Conservation (phyloP, 2,888 invertebrate genomes). For the Stenoptilia bipunctidactyla region DNA sequence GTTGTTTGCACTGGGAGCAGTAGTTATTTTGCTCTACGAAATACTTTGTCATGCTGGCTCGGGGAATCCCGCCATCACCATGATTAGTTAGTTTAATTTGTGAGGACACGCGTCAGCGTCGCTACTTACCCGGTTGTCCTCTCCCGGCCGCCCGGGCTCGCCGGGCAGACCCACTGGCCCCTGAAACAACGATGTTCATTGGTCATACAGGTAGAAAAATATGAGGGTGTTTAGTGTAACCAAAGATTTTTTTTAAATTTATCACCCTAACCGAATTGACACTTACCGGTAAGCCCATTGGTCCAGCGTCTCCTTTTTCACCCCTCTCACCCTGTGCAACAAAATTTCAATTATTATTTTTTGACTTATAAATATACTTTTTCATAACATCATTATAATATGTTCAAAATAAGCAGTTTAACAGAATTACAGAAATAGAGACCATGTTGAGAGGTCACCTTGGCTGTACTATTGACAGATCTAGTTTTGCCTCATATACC, state of each 20-base stretch:
- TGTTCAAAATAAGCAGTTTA: too few species aligned
- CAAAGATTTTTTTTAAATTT: too few species aligned
- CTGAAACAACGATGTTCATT: conserved; percentile 36
- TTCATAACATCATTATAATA: too few species aligned
- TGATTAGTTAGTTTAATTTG: not conserved
- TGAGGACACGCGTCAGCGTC: not conserved
- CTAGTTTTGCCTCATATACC: too few species aligned
- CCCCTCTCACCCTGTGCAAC: conserved; percentile 82
- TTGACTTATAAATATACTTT: too few species aligned
- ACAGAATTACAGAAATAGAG: too few species aligned
- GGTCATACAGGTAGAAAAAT: not conserved
- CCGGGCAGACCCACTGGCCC: conserved; percentile 87
- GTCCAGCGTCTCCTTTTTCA: conserved; percentile 87
- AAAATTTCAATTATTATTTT: not conserved
- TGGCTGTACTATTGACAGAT: too few species aligned
- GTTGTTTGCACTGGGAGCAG: too few species aligned
- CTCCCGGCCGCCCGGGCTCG: conserved; percentile 80
- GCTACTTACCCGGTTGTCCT: conserved; percentile 83
- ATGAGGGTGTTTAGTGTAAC: too few species aligned
- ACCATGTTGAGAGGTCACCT: too few species aligned
- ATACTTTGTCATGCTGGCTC: too few species aligned
- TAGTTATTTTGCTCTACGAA: too few species aligned
- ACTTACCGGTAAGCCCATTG: conserved; percentile 96
- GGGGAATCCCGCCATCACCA: not conserved
- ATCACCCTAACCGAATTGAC: conserved; percentile 9